Percentiles rank a stretch among this genome's conserved stretches.
Conservation (phyloP, 92 coral and sea anemone species). For the Muricea muricata region DNA sequence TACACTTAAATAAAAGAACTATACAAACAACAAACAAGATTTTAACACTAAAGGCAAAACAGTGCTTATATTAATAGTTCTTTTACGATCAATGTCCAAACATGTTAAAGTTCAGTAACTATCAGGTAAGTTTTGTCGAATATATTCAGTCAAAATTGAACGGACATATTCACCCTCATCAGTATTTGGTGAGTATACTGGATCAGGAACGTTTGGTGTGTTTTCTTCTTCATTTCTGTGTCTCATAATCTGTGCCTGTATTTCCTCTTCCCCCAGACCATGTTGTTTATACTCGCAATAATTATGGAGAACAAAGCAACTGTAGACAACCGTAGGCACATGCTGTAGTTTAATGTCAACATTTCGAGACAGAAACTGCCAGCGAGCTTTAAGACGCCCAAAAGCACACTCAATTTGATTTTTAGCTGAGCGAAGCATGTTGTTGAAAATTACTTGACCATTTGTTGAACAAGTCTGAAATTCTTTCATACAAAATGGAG, state of each 20-base stretch:
- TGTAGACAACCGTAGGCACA: slow-evolving; percentile 37
- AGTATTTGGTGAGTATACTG: slow-evolving; percentile 44
- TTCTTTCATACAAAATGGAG: too few species aligned
- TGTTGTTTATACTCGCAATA: not conserved
- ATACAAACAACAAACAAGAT: too few species aligned
- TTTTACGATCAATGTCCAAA: too few species aligned
- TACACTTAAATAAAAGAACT: too few species aligned
- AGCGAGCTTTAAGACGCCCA: slow-evolving; percentile 44
- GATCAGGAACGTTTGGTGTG: slow-evolving; percentile 55
- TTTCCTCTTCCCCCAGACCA: not conserved
- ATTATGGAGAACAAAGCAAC: slow-evolving; percentile 33
- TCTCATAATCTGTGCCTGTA: slow-evolving; percentile 23
- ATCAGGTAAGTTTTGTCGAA: slow-evolving; percentile 55
- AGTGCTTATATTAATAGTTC: too few species aligned
- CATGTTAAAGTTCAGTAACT: too few species aligned
- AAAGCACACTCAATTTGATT: slow-evolving; percentile 1
- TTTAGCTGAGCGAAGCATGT: too few species aligned
- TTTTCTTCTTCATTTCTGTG: slow-evolving; percentile 13
- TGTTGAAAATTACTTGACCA: not conserved
- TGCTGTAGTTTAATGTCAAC: slow-evolving; percentile 40
- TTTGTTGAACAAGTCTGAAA: slow-evolving; percentile 52
- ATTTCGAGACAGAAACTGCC: slow-evolving; percentile 41
- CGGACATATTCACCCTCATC: slow-evolving; percentile 60
- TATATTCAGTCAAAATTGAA: slow-evolving; percentile 50
- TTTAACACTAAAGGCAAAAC: too few species aligned